Evolutionary conservation across 2,797 vertebrate genomes (phyloP).

Genomic region (Aphelocoma californica): DNA sequence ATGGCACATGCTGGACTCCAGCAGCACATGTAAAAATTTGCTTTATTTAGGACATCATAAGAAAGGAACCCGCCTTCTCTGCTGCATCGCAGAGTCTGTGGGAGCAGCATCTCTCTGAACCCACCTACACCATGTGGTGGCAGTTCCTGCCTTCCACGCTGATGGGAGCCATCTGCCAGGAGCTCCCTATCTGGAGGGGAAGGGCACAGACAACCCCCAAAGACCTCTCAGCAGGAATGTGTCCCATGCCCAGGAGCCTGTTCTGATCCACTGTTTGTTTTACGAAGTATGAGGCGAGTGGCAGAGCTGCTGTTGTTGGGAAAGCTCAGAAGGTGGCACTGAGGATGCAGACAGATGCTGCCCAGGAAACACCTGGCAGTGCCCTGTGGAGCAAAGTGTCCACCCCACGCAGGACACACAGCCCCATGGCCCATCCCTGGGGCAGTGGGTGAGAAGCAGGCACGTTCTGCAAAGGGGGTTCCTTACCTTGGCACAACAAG

Average conservation of each 20-base stretch:
- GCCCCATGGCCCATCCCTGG: neutral
- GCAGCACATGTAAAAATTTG: neutral
- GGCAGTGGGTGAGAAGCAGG: neutral
- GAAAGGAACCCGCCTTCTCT: neutral
- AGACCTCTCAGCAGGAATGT: neutral
- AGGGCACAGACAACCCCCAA: neutral
- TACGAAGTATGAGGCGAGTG: fast-evolving
- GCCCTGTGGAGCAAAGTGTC: neutral
- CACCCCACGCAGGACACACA: fast-evolving
- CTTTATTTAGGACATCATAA: neutral
- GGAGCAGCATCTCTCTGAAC: neutral
- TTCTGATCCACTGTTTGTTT: neutral
- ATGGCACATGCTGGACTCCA: neutral
- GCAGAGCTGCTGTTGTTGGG: neutral
- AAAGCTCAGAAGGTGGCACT: neutral
- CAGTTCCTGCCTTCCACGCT: neutral
- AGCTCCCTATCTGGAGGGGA: neutral
- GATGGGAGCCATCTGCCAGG: fast-evolving
- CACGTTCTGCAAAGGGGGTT: neutral
- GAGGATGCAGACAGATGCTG: neutral
- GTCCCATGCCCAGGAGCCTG: fast-evolving
- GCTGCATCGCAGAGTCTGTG: neutral
- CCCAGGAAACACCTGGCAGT: neutral
- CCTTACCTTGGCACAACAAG: neutral
- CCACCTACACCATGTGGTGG: fast-evolving